Conservation (phyloP, 2,797 vertebrate genomes). For the Paratrypauchen microcephalus region DNA sequence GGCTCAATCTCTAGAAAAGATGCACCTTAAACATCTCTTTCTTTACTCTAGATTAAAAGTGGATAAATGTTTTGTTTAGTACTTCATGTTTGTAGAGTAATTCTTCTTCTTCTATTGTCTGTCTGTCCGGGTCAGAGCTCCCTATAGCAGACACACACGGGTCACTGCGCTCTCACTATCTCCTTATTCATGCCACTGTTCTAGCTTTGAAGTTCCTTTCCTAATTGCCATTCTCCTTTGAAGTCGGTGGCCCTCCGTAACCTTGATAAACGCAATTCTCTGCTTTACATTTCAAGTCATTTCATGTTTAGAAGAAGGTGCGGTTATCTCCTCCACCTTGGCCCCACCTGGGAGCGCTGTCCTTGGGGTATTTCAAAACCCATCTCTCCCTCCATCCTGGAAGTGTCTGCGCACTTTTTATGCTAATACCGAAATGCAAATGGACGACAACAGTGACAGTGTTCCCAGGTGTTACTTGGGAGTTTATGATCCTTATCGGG, state of each 20-base stretch:
- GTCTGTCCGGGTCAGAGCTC: conserved; percentile 26
- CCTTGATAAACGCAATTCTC: conserved; percentile 41
- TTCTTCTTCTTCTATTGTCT: background rate
- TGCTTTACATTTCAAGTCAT: conserved; percentile 49
- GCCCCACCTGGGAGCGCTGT: conserved; percentile 41
- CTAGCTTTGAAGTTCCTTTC: conserved; percentile 52
- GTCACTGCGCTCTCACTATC: conserved; percentile 28
- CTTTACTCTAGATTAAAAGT: background rate
- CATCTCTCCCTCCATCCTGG: conserved; percentile 19
- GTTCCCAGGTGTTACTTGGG: conserved; percentile 46
- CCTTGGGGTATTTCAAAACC: conserved; percentile 35
- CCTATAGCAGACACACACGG: conserved; percentile 14
- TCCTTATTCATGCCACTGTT: conserved; percentile 44
- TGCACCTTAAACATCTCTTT: background rate
- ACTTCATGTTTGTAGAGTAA: background rate
- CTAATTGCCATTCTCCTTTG: conserved; percentile 61
- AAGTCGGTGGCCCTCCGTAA: conserved; percentile 40
- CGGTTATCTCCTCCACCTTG: conserved; percentile 51
- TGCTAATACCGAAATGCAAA: conserved; percentile 55
- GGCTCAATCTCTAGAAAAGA: too few species aligned
- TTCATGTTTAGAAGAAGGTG: conserved; percentile 52
- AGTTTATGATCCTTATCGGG: conserved; percentile 54
- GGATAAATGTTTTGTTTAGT: background rate
- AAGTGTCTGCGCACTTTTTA: conserved; percentile 45
- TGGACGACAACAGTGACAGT: conserved; percentile 38